Evolutionary conservation across 1,140 invertebrate genomes (phyloP).

Genomic region (Zaprionus lachaisei): DNA sequence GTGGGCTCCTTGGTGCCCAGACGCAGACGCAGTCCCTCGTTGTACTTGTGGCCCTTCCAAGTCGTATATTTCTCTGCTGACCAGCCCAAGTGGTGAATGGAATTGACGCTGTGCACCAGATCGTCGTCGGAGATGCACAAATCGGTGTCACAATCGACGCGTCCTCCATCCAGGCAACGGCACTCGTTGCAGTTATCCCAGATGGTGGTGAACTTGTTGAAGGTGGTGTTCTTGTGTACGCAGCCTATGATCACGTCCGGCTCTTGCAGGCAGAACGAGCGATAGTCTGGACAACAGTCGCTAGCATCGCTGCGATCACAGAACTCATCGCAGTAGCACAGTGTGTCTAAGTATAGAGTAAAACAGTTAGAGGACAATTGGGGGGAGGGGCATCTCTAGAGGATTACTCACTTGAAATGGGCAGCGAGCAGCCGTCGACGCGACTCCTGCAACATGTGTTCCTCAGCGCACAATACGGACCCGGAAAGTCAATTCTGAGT

Average conservation of each 20-base stretch:
- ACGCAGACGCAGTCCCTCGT: constrained; percentile 91
- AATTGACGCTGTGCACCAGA: constrained; percentile 89
- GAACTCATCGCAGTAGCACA: constrained; percentile 97
- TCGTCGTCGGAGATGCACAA: constrained; percentile 90
- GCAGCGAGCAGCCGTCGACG: constrained; percentile 90
- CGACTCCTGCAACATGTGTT: constrained; percentile 89
- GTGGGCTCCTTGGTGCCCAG: constrained; percentile 88
- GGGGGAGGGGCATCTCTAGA: background rate
- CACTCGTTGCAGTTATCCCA: constrained; percentile 92
- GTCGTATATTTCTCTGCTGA: constrained; percentile 91
- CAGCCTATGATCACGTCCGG: constrained; percentile 64
- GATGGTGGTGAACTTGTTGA: constrained; percentile 73
- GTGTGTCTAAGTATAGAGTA: constrained; percentile 86
- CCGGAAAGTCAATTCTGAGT: constrained; percentile 69
- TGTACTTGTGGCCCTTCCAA: constrained; percentile 93
- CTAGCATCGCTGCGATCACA: constrained; percentile 89
- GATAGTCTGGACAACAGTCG: constrained; percentile 96
- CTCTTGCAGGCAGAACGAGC: constrained; percentile 88
- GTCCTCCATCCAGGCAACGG: constrained; percentile 86
- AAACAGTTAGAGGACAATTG: background rate
- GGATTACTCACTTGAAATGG: constrained; percentile 86
- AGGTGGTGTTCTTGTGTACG: constrained; percentile 68
- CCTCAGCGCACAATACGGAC: constrained; percentile 73
- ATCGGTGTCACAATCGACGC: constrained; percentile 89
- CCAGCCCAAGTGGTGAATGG: constrained; percentile 88